Evolutionary conservation across 2,797 vertebrate species (phyloP), one percentile per base, ranked within the genome.

Genomic region (Chiloscyllium punctatum): DNA sequence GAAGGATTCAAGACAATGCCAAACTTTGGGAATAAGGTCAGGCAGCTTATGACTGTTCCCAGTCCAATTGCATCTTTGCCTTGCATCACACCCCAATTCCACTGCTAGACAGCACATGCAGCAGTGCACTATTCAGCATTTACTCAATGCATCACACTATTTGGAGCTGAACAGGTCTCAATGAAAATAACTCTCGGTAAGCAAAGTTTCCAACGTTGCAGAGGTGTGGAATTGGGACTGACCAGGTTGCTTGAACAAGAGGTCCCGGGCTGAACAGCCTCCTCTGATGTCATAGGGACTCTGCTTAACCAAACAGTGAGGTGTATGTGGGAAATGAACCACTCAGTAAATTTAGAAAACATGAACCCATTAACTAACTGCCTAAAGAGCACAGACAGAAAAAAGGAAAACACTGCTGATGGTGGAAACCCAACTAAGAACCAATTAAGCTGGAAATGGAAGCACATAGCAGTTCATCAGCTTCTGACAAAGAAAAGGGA

Each of bases 1-100:
- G 88, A 62, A 91, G 30, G 57, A n/a, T 91, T 88, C 62, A 91
- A 91, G 30, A 91, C 30, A 66, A 91, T 91, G 88, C n/a, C 62
- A 92, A 48, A 84, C 37, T 42, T 84, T 84, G 79, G 79, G n/a
- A 84, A 37, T 42, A 84, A 92, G 90, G 37, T 42, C 90, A 91
- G 88, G 30, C 5, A 18, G 33, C 62, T 62, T 33, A 57, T n/a
- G 30, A 66, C 53, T 33, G 88, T 42, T 92, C n/a, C 18, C 18
- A 92, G 3, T 37, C n/a, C 33, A 68, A 68, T 11, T 92, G 90
- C 53, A 77, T 77, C 33, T 90, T 90, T n/a, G 82, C 48, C 82
- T 42, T 86, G 5, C 48, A 57, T 53, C 86, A 88, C 86, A 30
- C 27, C 15, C 30, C 51, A 88, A 88, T 1, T 84, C 18, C 62